Percentiles rank a stretch among this genome's conserved stretches.
These are phyloP conservation scores for Pelosia muscerda DNA, from an alignment of 2,888 invertebrate species.

Conservation along the genomic window DNA sequence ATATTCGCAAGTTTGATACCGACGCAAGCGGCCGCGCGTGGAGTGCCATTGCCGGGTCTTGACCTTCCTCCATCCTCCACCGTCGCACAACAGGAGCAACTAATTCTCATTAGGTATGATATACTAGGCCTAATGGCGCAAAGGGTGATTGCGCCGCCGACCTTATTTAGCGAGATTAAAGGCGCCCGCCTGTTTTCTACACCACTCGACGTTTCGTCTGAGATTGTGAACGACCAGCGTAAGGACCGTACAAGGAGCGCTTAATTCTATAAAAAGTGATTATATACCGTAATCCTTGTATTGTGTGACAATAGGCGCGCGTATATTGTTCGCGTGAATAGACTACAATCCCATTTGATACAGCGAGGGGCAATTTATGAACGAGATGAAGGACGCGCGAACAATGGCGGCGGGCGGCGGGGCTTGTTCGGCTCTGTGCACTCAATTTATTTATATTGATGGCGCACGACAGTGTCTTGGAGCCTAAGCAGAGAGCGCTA, in stretches of 20 bases:
- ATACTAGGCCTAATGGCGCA: constrained; percentile 15
- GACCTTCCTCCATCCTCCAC: neutral
- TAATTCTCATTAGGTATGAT: constrained; percentile 15
- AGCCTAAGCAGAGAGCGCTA: too few relatives aligned
- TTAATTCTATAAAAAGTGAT: neutral
- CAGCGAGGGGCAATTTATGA: constrained; percentile 44
- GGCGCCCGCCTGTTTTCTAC: neutral
- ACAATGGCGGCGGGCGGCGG: constrained; percentile 25
- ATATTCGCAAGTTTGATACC: neutral
- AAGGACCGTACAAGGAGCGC: neutral
- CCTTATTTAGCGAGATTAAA: neutral
- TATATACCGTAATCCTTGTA: constrained; percentile 4
- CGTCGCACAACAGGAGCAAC: constrained; percentile 8
- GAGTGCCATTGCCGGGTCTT: neutral
- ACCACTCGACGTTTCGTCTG: neutral
- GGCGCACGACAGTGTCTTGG: too few relatives aligned
- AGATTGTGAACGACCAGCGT: neutral
- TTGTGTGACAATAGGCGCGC: constrained; percentile 6
- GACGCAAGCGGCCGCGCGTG: neutral
- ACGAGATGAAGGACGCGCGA: constrained; percentile 27
- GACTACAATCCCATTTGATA: constrained; percentile 39
- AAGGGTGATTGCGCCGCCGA: neutral
- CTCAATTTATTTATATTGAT: neutral
- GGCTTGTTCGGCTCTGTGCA: neutral
- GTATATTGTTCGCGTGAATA: constrained; percentile 37